These are phyloP conservation scores for western clawed frog (Xenopus tropicalis) DNA, from an alignment of 2,113 vertebrate genomes.

Conservation along the genomic window UCB_Xtro_10.0 CM004446.2:137063001-137063500, in stretches of 20 bases:
- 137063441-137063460: no score
- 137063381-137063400: not conserved
- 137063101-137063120: not conserved
- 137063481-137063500: no score
- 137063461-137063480: no score
- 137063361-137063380: not conserved
- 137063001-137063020: slow-evolving; percentile 7
- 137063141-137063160: slow-evolving; percentile 8
- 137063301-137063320: no score
- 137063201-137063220: slow-evolving; percentile 3
- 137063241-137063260: not conserved
- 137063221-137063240: slow-evolving; percentile 1
- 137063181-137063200: slow-evolving; percentile 21
- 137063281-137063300: no score
- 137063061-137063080: slow-evolving; percentile 27
- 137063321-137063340: no score
- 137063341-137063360: no score
- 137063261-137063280: no score
- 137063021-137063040: not conserved
- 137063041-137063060: slow-evolving; percentile 7
- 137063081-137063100: slow-evolving; percentile 28
- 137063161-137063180: not conserved
- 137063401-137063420: no score
- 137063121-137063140: not conserved
- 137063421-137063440: no score